phyloP scores from a whole-genome alignment of 2,113 vertebrate genomes.

The Ochotona princeps region DNA sequence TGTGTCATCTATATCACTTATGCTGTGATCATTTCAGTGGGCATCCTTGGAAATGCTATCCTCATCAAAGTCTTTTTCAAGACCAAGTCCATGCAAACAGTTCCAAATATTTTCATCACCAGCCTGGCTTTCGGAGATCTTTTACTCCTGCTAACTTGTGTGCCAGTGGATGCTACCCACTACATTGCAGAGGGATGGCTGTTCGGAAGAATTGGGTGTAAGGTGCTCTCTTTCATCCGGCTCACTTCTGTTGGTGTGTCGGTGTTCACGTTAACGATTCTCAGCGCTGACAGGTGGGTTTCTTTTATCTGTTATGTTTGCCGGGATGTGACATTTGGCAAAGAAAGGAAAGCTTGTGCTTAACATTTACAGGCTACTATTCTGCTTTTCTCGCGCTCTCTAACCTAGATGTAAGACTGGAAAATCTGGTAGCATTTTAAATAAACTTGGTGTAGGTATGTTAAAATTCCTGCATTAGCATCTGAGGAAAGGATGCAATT shows the following conservation, averaged over 20 bases:
- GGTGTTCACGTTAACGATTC: slow-evolving; percentile 90
- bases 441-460: slow-evolving; percentile 58
- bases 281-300: slow-evolving; percentile 92
- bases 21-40: slow-evolving; percentile 88
- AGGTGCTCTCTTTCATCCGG: slow-evolving; percentile 90
- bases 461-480: slow-evolving; percentile 24
- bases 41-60: slow-evolving; percentile 89
- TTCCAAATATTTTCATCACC: slow-evolving; percentile 91
- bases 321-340: slow-evolving; percentile 58
- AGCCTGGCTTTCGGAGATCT: slow-evolving; percentile 90
- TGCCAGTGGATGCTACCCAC: slow-evolving; percentile 88
- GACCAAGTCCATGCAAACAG: slow-evolving; percentile 90
- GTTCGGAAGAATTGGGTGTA: slow-evolving; percentile 89
- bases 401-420: slow-evolving; percentile 10
- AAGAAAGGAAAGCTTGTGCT: slow-evolving; percentile 48
- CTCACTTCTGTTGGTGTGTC: slow-evolving; percentile 90
- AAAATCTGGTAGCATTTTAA: slow-evolving; percentile 58
- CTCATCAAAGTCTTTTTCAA: slow-evolving; percentile 92
- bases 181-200: slow-evolving; percentile 89
- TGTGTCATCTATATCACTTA: slow-evolving; percentile 87
- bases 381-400: slow-evolving; percentile 56
- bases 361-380: slow-evolving; percentile 47
- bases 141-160: slow-evolving; percentile 89
- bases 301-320: slow-evolving; percentile 71
- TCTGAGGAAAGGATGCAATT: slow-evolving; percentile 59